phyloP scores from a whole-genome alignment of 35 echinoderm and acorn worm genomes.

The Strongylocentrotus purpuratus region DNA sequence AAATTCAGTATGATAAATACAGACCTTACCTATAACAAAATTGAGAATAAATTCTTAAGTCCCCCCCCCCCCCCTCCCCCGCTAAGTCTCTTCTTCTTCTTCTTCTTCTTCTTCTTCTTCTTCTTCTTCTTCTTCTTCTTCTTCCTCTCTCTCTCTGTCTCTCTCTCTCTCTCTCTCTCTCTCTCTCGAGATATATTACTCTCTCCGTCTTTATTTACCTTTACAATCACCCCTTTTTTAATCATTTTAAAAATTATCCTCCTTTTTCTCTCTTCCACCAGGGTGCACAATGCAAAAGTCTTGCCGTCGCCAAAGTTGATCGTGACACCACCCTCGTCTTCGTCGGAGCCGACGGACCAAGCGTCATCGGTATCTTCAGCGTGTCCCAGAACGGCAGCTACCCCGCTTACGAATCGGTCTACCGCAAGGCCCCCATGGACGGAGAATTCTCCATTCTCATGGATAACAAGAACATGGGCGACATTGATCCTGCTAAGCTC shows the following conservation, averaged over 20 bases:
- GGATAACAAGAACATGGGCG: not conserved
- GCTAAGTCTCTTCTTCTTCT: not conserved
- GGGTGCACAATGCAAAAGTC: constrained; percentile 48
- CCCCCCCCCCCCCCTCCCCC: not conserved
- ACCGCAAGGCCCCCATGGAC: not conserved
- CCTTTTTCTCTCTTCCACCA: not conserved
- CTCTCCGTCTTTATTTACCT: not conserved
- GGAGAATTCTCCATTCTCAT: not conserved
- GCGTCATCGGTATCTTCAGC: constrained; percentile 48
- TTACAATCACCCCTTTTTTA: not conserved
- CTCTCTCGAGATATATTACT: too few relatives aligned
- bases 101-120: too few relatives aligned
- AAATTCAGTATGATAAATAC: too few relatives aligned
- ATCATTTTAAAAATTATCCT: not conserved
- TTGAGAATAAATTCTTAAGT: not conserved
- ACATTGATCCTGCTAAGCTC: constrained; percentile 2
- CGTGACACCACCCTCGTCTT: constrained; percentile 24
- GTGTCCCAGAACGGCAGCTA: not conserved
- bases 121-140: not conserved
- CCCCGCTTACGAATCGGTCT: constrained; percentile 22
- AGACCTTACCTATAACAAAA: too few relatives aligned
- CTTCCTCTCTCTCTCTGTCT: not conserved
- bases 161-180: not conserved
- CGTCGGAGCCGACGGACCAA: constrained; percentile 36
- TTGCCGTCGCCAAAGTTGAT: not conserved